Base-by-base conservation (phyloP, 2,888 invertebrate genomes). In the Empis stercorea region DNA sequence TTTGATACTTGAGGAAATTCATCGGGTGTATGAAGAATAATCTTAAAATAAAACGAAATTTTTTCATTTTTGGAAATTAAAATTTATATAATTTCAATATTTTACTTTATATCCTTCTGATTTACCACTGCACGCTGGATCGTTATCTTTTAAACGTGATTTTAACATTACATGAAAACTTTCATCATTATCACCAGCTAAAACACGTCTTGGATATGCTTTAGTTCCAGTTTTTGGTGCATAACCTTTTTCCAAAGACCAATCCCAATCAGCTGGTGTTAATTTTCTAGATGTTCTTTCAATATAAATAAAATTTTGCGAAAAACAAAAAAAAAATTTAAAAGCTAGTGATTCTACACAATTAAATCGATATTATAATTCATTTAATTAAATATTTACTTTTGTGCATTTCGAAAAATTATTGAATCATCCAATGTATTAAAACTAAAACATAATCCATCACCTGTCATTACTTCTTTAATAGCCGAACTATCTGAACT, bases 371-470 rank as follows among this genome's bases (percentile, higher is more conserved):
- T n/a, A n/a, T n/a, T n/a, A n/a, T n/a, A n/a, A n/a, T n/a, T n/a
- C 20, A 20, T 20, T 4, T 4, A 20, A 20, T 20, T 20, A 20
- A 20, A 20, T 4, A 27, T 7, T 27, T 27, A 27, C 20, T 27
- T 27, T 9, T 27, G 23, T 27, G 23, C 7, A 27, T 27, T 20
- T 3, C 73, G 70, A 49, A 76, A 74, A 14, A 80, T 63, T 56
- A 79, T 76, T 1, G 71, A 68, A 20, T 73, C 67, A 36, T 73
- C 71, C 49, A 79, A 60, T 51, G 74, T 74, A 55, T 80, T 80
- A 57, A 78, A 79, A 1, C 78, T 75, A 54, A 75, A 78, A 56
- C 80, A 80, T 11, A 76, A 64, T 2, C 80, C 80, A 61, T 79
- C 79, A 54, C 78, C 78, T 0, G 79, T 79, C 44, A 79, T 52